Evolutionary conservation across 1,140 invertebrate species (phyloP).

Genomic region (Caenorhabditis briggsae): DNA sequence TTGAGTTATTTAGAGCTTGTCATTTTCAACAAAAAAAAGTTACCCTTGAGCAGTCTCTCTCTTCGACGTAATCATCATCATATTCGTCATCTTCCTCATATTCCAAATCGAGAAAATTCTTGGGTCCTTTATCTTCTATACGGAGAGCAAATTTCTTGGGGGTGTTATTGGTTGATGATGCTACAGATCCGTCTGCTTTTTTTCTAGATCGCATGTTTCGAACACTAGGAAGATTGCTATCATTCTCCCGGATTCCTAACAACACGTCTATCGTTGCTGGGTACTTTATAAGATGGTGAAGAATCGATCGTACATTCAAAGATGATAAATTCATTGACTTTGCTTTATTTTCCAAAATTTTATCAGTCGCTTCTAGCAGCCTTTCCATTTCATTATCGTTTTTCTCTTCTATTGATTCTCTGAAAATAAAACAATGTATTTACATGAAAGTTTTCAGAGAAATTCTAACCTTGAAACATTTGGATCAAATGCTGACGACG

Average conservation of each 20-base stretch:
- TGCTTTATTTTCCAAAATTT: slow-evolving; percentile 40
- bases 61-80: slow-evolving; percentile 34
- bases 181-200: slow-evolving; percentile 13
- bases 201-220: slow-evolving; percentile 42
- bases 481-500: background rate
- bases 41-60: background rate
- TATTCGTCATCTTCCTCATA: slow-evolving; percentile 52
- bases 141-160: slow-evolving; percentile 37
- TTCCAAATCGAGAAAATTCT: slow-evolving; percentile 43
- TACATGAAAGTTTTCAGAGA: too few species aligned
- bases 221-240: slow-evolving; percentile 9
- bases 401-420: background rate
- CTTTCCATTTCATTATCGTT: background rate
- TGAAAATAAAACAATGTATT: background rate
- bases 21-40: background rate
- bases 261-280: slow-evolving; percentile 32
- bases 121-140: slow-evolving; percentile 16
- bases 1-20: background rate
- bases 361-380: background rate
- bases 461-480: background rate
- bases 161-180: slow-evolving; percentile 1
- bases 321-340: slow-evolving; percentile 45
- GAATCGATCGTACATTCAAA: slow-evolving; percentile 41
- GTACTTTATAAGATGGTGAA: slow-evolving; percentile 47
- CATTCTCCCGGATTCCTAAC: slow-evolving; percentile 20